Conservation (phyloP, 2,888 invertebrate species). For the Chrysotoxum bicinctum region DNA sequence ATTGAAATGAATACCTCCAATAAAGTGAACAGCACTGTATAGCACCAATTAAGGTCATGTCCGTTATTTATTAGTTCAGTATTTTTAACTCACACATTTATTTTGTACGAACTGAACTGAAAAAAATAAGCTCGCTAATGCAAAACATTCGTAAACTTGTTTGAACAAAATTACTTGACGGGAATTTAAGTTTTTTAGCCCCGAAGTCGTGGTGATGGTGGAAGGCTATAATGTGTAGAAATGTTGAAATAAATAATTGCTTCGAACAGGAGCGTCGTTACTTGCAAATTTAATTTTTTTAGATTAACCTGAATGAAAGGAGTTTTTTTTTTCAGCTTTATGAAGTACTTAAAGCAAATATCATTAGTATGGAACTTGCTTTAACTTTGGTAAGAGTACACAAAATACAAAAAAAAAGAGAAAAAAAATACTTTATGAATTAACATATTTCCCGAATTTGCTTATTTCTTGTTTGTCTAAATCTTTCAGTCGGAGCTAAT, state of each 20-base stretch:
- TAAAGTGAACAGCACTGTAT: neutral
- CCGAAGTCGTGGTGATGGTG: neutral
- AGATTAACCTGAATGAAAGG: conserved; percentile 1
- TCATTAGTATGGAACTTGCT: neutral
- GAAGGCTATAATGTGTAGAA: neutral
- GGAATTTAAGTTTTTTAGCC: conserved; percentile 4
- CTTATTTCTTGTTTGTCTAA: neutral
- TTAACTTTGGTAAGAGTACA: neutral
- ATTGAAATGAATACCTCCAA: neutral
- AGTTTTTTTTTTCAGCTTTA: neutral
- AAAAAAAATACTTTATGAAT: neutral
- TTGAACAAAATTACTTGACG: neutral
- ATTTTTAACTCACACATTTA: neutral
- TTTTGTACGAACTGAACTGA: neutral
- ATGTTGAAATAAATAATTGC: conserved; percentile 9
- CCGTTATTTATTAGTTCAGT: neutral
- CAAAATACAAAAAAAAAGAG: neutral
- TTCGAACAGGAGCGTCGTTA: neutral
- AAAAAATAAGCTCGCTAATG: neutral
- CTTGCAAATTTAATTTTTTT: conserved; percentile 3
- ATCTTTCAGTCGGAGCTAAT: neutral
- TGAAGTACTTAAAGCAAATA: neutral
- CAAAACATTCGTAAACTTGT: conserved; percentile 6
- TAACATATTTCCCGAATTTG: neutral
- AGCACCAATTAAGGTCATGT: neutral